Conservation (phyloP, 2,888 invertebrate species). For the Rotaria sp. region DNA sequence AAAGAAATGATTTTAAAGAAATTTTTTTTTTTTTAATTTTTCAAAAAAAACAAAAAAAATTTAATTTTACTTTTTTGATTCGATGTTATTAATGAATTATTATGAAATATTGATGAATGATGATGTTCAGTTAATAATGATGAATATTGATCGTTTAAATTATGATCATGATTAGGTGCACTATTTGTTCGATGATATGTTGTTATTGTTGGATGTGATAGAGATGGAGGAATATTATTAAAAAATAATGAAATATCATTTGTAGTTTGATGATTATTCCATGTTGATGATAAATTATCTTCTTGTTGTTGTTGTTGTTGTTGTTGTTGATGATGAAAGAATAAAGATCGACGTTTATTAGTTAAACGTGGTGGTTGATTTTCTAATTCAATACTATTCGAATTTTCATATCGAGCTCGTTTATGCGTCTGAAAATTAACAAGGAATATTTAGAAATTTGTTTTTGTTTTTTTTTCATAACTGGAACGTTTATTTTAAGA, state of each 20-base stretch:
- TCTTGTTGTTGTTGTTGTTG: conserved; percentile 22
- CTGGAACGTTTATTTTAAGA: too few species aligned
- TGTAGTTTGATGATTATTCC: background rate
- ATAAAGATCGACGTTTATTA: background rate
- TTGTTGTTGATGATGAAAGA: background rate
- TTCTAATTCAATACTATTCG: background rate
- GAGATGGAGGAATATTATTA: background rate
- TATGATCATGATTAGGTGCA: background rate
- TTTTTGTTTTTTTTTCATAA: too few species aligned
- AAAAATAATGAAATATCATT: conserved; percentile 7
- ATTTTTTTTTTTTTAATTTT: background rate
- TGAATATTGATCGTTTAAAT: background rate
- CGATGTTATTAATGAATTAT: background rate
- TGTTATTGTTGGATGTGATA: background rate
- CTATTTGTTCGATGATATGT: background rate
- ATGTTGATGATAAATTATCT: background rate
- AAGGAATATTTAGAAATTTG: too few species aligned
- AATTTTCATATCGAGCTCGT: conserved; percentile 5
- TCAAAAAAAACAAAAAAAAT: background rate
- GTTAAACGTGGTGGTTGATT: background rate
- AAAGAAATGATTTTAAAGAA: background rate
- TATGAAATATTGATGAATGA: background rate
- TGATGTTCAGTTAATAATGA: background rate
- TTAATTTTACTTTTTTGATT: background rate
- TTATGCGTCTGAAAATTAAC: background rate